Evolutionary conservation across 2,797 vertebrate species (phyloP).

Genomic region (Sebastes wilsoni): DNA sequence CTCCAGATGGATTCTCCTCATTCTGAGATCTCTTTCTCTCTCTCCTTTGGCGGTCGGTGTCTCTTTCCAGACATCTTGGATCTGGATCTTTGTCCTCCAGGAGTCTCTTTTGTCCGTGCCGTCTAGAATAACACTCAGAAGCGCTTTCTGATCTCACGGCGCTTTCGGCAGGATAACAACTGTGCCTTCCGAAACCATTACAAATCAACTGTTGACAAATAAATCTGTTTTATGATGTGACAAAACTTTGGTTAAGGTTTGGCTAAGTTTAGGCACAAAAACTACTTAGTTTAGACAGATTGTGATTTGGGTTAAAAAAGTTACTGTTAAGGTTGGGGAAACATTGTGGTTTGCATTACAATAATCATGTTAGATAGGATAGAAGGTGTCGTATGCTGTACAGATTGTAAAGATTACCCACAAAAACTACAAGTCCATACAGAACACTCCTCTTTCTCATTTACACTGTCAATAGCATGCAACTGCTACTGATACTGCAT

Average conservation of each 20-base stretch:
- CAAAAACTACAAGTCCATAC: neutral
- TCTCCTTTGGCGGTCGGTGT: neutral
- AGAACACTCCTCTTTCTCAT: neutral
- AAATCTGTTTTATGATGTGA: neutral
- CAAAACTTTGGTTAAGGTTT: neutral
- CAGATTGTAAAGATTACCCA: neutral
- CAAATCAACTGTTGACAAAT: neutral
- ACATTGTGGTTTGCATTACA: neutral
- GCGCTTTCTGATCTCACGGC: neutral
- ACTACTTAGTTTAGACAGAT: neutral
- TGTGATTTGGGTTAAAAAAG: neutral
- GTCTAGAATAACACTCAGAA: neutral
- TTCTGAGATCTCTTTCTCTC: neutral
- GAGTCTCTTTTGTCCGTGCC: neutral
- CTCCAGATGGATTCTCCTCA: neutral
- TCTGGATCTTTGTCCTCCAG: neutral
- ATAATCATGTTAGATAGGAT: neutral
- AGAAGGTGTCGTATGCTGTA: neutral
- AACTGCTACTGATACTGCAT: neutral
- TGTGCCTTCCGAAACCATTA: neutral
- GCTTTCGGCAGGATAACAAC: neutral
- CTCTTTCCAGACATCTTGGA: slow-evolving; percentile 19
- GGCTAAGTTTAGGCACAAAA: neutral
- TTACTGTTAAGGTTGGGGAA: neutral
- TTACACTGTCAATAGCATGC: neutral